Base-by-base conservation (phyloP, 1,140 invertebrate genomes). In the Mamestra configurata region DNA sequence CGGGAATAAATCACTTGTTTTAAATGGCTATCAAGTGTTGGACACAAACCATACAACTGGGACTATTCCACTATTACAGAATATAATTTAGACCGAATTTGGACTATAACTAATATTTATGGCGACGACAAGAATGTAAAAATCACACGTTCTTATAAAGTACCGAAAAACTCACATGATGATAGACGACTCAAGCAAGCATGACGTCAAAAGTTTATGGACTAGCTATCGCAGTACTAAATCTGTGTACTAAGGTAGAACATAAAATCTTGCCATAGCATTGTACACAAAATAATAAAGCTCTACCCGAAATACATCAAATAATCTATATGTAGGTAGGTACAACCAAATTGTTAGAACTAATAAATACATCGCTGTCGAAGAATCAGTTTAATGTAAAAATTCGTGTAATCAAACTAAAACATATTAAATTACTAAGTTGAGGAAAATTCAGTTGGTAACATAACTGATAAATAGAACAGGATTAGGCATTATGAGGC, bases 241-340 rank as follows among this genome's bases (percentile, higher is more conserved):
- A 71, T 71, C 68, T 71, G n/a, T 35, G 24, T 51, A 71, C 68
- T 35, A 51, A 51, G 35, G 8, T 11, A 35, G 11, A 4, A 24
- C 31, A 53, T 71, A 71, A 71, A 71, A 51, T 1, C 68, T 43
- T 11, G n/a, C 43, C n/a, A n/a, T 51, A 40, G 13, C 15, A 0
- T 53, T 53, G 27, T 71, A 71, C 46, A 53, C 68, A 49, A 53
- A 71, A 53, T 46, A 51, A 53, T 71, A 71, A 71, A 71, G 10
- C 7, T 71, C 7, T 40, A 8, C n/a, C n/a, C 8, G 4, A 61
- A 35, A 61, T 61, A 35, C 4, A 22, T 61, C 24, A 1, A 22
- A 27, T 22, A 55, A 27, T 55, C 24, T 55, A 55, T 24, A 24
- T 55, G 51, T 4, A 51, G 4, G 4, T 51, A 51, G 4, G n/a